Evolutionary conservation across 2,888 invertebrate species (phyloP), one percentile per base, ranked within the genome.

Genomic region (Timema cristinae): DNA sequence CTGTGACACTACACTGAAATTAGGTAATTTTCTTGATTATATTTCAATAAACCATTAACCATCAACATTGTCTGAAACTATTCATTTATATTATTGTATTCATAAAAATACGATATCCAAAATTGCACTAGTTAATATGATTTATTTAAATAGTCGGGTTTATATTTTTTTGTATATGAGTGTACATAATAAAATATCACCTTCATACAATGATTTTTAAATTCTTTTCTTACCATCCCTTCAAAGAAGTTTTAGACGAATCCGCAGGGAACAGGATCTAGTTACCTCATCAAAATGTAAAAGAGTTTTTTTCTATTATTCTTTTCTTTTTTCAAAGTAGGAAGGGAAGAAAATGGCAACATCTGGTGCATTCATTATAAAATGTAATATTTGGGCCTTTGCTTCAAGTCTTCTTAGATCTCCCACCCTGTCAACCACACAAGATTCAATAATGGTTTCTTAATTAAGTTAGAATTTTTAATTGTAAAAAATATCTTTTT

Each of bases 231-330:
- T 50, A 51, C 13, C 66, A 49, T 47, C 16, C 54, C 32, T 59
- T 69, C 49, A 63, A 61, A 68, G 48, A 68, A 68, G 68, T 72
- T 61, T 61, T 9, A 32, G 32, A 32, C 66, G 54, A 61, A 54
- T 50, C 59, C 67, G 52, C 67, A 67, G 67, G 51, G 63, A 72
- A 61, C 52, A 70, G 52, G 67, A 67, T 67, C 56, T 72, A 66
- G 67, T 72, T 73, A 73, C 68, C 73, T 73, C 71, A 73, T 73
- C 73, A 73, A 73, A 73, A 73, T 73, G 73, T 69, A 71, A 73
- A 73, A 71, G 61, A 73, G 73, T 71, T 67, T 69, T 71, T 71
- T 66, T 56, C 70, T 70, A 16, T 50, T 66, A 51, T 66, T 68
- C 68, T 50, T 51, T 13, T 51, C 61, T 11, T 48, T 32, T 67